phyloP scores from a whole-genome alignment of 2,113 vertebrate species.

The Strix aluco region DNA sequence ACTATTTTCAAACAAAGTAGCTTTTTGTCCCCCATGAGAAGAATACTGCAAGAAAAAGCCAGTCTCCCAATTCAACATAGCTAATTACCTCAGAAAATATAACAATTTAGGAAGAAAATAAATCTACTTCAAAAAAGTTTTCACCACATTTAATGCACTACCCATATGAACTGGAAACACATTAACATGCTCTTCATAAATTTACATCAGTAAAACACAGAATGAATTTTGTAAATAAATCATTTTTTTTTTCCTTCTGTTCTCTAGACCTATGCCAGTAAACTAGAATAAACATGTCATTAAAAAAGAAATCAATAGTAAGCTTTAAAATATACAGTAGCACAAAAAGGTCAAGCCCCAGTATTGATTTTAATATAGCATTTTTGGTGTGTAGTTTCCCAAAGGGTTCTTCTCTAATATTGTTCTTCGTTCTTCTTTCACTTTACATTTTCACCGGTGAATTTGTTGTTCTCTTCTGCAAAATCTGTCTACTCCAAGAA shows the following conservation, averaged over 20 bases:
- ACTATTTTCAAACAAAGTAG: neutral
- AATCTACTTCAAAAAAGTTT: neutral
- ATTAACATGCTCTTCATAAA: neutral
- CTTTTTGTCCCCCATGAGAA: neutral
- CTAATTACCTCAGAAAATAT: neutral
- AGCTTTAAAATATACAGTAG: constrained; percentile 73
- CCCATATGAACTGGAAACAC: neutral
- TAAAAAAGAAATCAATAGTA: constrained; percentile 76
- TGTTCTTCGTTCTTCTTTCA: constrained; percentile 71
- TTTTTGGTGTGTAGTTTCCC: constrained; percentile 71
- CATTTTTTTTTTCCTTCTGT: constrained; percentile 36
- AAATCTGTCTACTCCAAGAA: neutral
- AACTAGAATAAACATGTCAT: constrained; percentile 80
- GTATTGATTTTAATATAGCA: constrained; percentile 77
- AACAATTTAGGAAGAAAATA: neutral
- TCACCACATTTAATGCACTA: neutral
- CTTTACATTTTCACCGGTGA: constrained; percentile 38
- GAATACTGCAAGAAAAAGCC: neutral
- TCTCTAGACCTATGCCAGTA: constrained; percentile 63
- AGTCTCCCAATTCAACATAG: neutral
- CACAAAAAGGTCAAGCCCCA: constrained; percentile 72
- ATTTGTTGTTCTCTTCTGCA: constrained; percentile 45
- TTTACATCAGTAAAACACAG: constrained; percentile 15
- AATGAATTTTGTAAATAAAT: constrained; percentile 28
- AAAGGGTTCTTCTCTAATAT: constrained; percentile 74